phyloP scores from a whole-genome alignment of 1,140 invertebrate genomes.

The Bradysia coprophila region DNA sequence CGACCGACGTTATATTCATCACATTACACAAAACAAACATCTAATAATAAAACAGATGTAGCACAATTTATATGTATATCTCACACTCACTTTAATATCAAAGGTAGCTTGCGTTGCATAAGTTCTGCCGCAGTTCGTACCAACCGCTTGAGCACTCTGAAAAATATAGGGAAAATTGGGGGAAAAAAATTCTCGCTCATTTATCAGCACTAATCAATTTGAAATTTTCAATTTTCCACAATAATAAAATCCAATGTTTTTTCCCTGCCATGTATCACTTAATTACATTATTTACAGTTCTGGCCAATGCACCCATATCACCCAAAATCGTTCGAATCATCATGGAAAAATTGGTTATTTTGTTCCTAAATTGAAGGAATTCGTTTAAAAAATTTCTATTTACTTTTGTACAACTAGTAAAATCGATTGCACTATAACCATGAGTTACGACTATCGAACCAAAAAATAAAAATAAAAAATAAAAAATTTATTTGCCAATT shows the following conservation, averaged over 20 bases:
- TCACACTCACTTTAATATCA: conserved; percentile 14
- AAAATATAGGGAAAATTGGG: neutral
- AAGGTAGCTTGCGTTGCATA: conserved; percentile 21
- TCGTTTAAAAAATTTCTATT: neutral
- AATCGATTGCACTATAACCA: neutral
- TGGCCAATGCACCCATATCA: neutral
- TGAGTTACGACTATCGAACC: neutral
- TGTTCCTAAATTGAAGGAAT: neutral
- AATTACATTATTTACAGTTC: neutral
- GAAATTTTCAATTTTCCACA: too few species aligned
- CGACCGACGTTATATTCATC: neutral
- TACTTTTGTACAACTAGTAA: neutral
- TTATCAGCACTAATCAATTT: too few species aligned
- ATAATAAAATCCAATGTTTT: neutral
- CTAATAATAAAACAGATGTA: neutral
- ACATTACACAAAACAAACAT: neutral
- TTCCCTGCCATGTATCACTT: neutral
- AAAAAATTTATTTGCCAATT: too few species aligned
- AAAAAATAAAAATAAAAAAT: too few species aligned
- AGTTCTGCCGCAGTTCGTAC: conserved; percentile 18
- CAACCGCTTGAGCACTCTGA: conserved; percentile 7
- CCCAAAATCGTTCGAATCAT: neutral
- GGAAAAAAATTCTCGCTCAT: too few species aligned
- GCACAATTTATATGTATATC: neutral
- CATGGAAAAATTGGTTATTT: neutral